phyloP scores from a whole-genome alignment of 1,140 invertebrate genomes.

The Leguminivora glycinivorella region DNA sequence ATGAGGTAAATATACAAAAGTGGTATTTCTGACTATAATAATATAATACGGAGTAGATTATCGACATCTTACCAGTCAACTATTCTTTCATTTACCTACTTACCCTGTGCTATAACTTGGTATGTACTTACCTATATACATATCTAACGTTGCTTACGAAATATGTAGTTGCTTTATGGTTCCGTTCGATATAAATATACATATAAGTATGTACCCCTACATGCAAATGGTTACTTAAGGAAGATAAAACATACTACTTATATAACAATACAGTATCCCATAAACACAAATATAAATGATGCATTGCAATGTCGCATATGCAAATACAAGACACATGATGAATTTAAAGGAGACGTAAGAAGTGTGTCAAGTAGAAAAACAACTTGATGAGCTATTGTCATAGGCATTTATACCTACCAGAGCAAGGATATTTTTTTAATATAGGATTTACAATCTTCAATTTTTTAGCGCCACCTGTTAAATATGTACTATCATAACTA shows the following conservation, averaged over 20 bases:
- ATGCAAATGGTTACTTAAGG: neutral
- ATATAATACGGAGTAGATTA: too few species aligned
- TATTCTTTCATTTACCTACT: too few species aligned
- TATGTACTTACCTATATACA: too few species aligned
- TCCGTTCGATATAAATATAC: neutral
- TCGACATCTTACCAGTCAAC: too few species aligned
- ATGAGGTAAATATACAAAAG: too few species aligned
- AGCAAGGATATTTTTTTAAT: too few species aligned
- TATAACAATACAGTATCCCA: neutral
- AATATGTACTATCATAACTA: too few species aligned
- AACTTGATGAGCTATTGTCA: neutral
- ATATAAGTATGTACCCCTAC: neutral
- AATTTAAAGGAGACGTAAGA: neutral
- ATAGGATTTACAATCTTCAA: too few species aligned
- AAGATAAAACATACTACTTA: neutral
- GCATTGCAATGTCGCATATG: neutral
- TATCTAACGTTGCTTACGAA: neutral
- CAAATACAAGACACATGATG: neutral
- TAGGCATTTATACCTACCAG: neutral
- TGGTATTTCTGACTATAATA: too few species aligned
- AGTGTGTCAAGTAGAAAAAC: constrained; percentile 6
- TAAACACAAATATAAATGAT: neutral
- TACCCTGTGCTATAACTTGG: too few species aligned
- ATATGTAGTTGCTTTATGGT: neutral
- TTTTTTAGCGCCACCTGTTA: too few species aligned